A percentile compares a stretch with the other conserved stretches of the same genome.
phyloP scores from a whole-genome alignment of 2,888 invertebrate species.

The Flexamia atlantica region DNA sequence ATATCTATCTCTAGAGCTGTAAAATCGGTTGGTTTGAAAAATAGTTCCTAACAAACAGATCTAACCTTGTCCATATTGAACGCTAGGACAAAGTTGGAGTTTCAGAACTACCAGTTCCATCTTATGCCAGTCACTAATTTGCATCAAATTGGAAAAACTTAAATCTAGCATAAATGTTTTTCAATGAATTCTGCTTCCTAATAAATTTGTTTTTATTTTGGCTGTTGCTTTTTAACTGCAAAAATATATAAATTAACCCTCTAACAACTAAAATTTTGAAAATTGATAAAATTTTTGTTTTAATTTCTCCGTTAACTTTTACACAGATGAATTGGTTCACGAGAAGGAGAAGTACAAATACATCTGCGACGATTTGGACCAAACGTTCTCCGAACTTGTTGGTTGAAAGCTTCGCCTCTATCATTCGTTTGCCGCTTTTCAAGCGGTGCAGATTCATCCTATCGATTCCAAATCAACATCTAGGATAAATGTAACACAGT shows the following conservation, averaged over 20 bases:
- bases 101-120: too few species aligned
- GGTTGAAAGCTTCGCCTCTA: conserved; percentile 74
- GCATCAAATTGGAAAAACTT: too few species aligned
- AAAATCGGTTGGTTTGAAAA: too few species aligned
- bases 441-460: conserved; percentile 53
- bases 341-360: conserved; percentile 88
- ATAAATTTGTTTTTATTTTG: conserved; percentile 22
- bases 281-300: conserved; percentile 1
- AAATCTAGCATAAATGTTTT: conserved; percentile 33
- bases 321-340: conserved; percentile 80
- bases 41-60: too few species aligned
- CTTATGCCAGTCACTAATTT: too few species aligned
- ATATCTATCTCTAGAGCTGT: too few species aligned
- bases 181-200: conserved; percentile 35
- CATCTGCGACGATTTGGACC: conserved; percentile 87
- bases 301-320: conserved; percentile 20
- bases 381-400: conserved; percentile 87
- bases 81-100: too few species aligned
- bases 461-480: conserved; percentile 44
- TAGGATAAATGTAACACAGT: conserved; percentile 47
- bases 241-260: not conserved
- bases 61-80: too few species aligned
- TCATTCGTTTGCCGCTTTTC: conserved; percentile 21
- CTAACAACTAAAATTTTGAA: conserved; percentile 19
- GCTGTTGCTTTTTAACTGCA: conserved; percentile 9